These are phyloP conservation scores for Chelonus insularis DNA, from an alignment of 1,140 invertebrate genomes.

Conservation along the genomic window DNA sequence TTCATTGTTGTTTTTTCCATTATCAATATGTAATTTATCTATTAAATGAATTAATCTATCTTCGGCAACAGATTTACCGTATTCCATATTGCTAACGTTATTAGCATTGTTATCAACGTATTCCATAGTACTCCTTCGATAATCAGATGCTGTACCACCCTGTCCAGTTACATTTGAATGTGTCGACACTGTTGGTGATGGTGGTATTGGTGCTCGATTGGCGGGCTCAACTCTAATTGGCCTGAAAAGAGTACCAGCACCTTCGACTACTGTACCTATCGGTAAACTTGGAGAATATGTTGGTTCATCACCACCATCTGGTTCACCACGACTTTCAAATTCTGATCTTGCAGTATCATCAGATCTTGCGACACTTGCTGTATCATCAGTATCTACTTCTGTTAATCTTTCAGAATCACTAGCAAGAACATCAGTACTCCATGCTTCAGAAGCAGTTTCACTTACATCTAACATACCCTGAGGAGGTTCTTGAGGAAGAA, in stretches of 20 bases:
- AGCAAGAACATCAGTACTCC: slow-evolving; percentile 95
- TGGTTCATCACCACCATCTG: slow-evolving; percentile 56
- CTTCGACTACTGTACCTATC: slow-evolving; percentile 32
- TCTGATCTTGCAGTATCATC: slow-evolving; percentile 74
- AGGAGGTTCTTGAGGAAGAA: slow-evolving; percentile 35
- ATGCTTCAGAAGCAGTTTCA: slow-evolving; percentile 93
- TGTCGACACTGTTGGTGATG: slow-evolving; percentile 44
- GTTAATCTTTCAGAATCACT: slow-evolving; percentile 92
- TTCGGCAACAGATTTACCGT: slow-evolving; percentile 39
- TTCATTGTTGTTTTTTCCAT: slow-evolving; percentile 36
- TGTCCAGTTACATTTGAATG: slow-evolving; percentile 50
- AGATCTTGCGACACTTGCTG: slow-evolving; percentile 73
- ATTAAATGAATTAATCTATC: slow-evolving; percentile 45
- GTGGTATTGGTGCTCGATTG: slow-evolving; percentile 33
- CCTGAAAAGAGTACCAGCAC: slow-evolving; percentile 44
- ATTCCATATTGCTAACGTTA: slow-evolving; percentile 42
- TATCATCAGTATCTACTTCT: slow-evolving; percentile 84
- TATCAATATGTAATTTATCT: slow-evolving; percentile 51
- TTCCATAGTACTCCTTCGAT: slow-evolving; percentile 52
- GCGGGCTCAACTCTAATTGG: slow-evolving; percentile 53
- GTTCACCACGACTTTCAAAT: slow-evolving; percentile 60
- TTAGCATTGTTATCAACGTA: slow-evolving; percentile 62
- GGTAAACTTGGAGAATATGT: slow-evolving; percentile 43
- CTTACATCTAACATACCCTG: slow-evolving; percentile 69
- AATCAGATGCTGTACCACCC: slow-evolving; percentile 51